These are phyloP conservation scores for Eulemur rubriventer DNA, from an alignment of 2,797 vertebrate genomes.

Conservation along the genomic window DNA sequence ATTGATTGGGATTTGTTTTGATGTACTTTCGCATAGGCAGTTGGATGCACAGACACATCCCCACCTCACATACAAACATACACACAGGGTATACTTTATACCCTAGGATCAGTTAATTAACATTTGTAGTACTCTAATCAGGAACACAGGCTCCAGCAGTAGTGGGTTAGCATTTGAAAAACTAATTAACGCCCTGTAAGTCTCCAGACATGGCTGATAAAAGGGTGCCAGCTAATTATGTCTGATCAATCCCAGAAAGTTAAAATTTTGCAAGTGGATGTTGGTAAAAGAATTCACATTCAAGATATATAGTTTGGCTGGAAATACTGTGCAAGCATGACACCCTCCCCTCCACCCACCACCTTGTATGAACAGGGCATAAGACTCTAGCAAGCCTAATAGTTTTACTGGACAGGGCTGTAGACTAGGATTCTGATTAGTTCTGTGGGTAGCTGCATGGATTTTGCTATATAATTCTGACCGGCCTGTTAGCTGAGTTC, in stretches of 20 bases:
- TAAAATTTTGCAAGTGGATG: not conserved
- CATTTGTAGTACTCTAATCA: not conserved
- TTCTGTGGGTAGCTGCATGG: not conserved
- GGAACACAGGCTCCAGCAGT: not conserved
- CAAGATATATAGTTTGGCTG: not conserved
- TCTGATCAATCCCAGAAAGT: not conserved
- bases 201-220: not conserved
- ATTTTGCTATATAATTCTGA: not conserved
- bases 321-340: not conserved
- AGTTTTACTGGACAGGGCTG: not conserved
- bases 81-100: not conserved
- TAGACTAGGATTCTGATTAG: not conserved
- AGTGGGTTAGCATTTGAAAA: not conserved
- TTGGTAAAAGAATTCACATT: not conserved
- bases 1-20: not conserved
- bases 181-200: not conserved
- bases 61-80: not conserved
- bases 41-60: not conserved
- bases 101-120: not conserved
- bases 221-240: not conserved
- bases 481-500: not conserved
- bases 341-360: accelerated
- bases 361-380: not conserved
- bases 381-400: not conserved
- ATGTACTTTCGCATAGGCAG: not conserved